These are phyloP conservation scores for Enteromius mattozi DNA, from an alignment of 2,797 vertebrate species.

Conservation along the genomic window DNA sequence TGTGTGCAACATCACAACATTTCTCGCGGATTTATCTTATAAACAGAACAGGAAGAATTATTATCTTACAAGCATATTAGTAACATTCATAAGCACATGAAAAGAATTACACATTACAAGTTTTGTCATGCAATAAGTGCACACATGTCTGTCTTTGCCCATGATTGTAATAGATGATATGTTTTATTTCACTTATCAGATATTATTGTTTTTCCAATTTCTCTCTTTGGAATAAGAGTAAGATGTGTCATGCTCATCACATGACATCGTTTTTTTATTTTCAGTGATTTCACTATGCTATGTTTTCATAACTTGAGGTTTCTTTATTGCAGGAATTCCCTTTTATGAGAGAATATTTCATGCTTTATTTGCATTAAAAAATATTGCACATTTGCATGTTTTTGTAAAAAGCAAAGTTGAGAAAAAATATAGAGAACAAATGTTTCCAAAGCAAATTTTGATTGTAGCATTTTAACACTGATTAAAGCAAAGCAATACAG, in stretches of 20 bases:
- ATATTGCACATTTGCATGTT: conserved; percentile 39
- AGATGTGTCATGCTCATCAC: not conserved
- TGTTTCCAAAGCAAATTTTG: conserved; percentile 34
- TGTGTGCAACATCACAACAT: not conserved
- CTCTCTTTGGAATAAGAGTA: conserved; percentile 6
- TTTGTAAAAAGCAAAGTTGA: conserved; percentile 48
- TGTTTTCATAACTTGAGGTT: conserved; percentile 12
- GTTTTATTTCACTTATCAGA: not conserved
- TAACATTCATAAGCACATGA: not conserved
- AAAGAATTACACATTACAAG: not conserved
- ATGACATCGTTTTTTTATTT: not conserved
- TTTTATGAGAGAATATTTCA: conserved; percentile 14
- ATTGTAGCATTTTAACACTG: conserved; percentile 45
- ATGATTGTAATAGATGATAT: not conserved
- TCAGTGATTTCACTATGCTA: not conserved
- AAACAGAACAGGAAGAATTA: not conserved
- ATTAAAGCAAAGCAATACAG: conserved; percentile 45
- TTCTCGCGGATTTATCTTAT: not conserved
- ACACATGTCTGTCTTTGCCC: not conserved
- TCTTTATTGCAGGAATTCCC: not conserved
- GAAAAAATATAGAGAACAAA: conserved; percentile 10
- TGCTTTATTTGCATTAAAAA: conserved; percentile 19
- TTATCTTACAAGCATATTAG: conserved; percentile 21
- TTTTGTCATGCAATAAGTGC: not conserved
- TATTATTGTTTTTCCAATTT: not conserved